Percentiles rank a stretch among this genome's conserved stretches.
phyloP scores from a whole-genome alignment of 2,113 vertebrate species.

The Sinocyclocheilus maitianheensis region DNA sequence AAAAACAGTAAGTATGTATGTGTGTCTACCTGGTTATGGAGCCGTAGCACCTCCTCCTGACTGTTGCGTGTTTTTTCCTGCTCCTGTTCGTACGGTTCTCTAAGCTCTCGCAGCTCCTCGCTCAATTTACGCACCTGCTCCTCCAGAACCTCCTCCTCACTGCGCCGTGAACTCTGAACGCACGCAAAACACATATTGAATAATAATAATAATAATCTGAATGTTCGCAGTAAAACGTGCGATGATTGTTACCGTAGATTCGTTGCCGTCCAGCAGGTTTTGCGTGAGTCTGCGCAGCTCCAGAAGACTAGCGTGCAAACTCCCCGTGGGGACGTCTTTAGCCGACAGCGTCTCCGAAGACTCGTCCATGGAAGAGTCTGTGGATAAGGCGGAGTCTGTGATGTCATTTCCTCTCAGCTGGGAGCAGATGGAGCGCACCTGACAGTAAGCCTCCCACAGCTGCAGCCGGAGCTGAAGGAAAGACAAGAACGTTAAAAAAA shows the following conservation, averaged over 20 bases:
- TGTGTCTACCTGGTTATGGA: constrained; percentile 88
- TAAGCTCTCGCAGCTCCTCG: constrained; percentile 86
- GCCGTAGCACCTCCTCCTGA: constrained; percentile 85
- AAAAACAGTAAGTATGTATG: neutral
- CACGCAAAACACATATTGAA: constrained; percentile 1
- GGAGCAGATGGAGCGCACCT: constrained; percentile 92
- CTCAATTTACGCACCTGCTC: constrained; percentile 91
- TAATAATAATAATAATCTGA: too few relatives aligned
- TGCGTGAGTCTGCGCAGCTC: constrained; percentile 95
- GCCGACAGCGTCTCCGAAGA: constrained; percentile 95
- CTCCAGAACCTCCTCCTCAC: constrained; percentile 92
- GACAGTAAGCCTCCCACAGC: constrained; percentile 97
- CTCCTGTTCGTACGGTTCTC: constrained; percentile 88
- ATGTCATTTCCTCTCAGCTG: constrained; percentile 82
- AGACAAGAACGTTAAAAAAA: neutral
- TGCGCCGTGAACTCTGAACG: constrained; percentile 85
- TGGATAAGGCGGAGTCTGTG: constrained; percentile 94
- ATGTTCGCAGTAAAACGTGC: too few relatives aligned
- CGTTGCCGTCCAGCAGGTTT: constrained; percentile 90
- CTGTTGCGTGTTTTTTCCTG: constrained; percentile 83
- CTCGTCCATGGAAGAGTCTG: constrained; percentile 98
- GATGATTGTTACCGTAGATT: constrained; percentile 78
- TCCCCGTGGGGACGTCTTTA: constrained; percentile 92
- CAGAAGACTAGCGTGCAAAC: constrained; percentile 85
- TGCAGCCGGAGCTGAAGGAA: constrained; percentile 86